phyloP scores from a whole-genome alignment of 35 echinoderm and acorn worm species.

The Lytechinus variegatus region DNA sequence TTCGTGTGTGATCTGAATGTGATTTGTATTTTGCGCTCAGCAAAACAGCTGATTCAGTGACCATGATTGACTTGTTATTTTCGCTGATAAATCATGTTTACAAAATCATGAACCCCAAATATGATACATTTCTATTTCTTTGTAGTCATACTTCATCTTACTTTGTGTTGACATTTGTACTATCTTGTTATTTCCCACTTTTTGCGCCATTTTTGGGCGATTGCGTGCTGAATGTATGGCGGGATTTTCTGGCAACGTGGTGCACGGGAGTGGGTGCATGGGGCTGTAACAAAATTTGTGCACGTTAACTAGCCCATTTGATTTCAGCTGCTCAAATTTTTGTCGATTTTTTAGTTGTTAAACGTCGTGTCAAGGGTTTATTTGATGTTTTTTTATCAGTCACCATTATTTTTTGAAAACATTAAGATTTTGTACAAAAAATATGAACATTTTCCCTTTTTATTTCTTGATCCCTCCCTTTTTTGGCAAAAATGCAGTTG shows the following conservation, averaged over 20 bases:
- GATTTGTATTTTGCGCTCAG: background rate
- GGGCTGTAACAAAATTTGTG: background rate
- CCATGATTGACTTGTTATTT: slow-evolving; percentile 26
- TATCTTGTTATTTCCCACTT: background rate
- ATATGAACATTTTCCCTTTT: too few relatives aligned
- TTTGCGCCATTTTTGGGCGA: background rate
- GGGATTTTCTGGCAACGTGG: background rate
- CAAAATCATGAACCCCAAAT: background rate
- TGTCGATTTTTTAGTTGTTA: background rate
- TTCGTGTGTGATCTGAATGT: slow-evolving; percentile 9
- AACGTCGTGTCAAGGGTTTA: background rate
- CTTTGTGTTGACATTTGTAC: background rate
- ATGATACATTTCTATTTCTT: background rate
- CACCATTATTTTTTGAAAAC: background rate
- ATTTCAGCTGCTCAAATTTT: background rate
- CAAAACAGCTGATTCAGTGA: slow-evolving; percentile 49
- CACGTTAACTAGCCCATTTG: background rate
- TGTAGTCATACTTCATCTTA: background rate
- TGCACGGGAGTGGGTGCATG: background rate
- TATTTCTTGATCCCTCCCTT: too few relatives aligned
- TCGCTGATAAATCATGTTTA: background rate
- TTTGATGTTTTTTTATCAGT: background rate
- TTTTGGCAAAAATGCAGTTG: too few relatives aligned
- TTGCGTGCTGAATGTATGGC: background rate
- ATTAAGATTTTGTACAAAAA: too few relatives aligned